Evolutionary conservation across 35 echinoderm and acorn worm species (phyloP).

Genomic region (Apostichopus parvimensis): DNA sequence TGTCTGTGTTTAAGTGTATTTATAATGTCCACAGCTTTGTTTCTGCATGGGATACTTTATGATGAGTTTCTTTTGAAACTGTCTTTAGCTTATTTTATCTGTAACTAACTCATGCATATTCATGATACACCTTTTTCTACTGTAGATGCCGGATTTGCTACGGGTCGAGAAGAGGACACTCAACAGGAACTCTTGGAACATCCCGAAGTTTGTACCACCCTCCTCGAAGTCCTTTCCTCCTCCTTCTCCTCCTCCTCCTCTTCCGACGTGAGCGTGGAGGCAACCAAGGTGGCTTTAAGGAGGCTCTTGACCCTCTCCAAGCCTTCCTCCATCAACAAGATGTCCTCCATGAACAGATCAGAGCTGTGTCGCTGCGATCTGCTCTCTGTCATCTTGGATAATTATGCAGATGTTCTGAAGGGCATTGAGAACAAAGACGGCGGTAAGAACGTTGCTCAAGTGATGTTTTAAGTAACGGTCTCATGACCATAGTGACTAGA

Average conservation of each 20-base stretch:
- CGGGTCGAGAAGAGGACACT: conserved; percentile 20
- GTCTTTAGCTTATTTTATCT: background rate
- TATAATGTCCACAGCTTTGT: no score
- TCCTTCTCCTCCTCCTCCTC: background rate
- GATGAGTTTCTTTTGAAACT: no score
- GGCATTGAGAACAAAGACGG: background rate
- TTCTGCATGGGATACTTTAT: no score
- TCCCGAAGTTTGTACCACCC: conserved; percentile 1
- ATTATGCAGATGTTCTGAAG: conserved; percentile 24
- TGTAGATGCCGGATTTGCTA: background rate
- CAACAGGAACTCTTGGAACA: conserved; percentile 13
- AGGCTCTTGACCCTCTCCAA: conserved; percentile 31
- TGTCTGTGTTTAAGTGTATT: no score
- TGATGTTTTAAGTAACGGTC: no score
- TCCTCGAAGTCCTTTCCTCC: background rate
- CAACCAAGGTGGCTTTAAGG: background rate
- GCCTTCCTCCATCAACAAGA: conserved; percentile 40
- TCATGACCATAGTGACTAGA: no score
- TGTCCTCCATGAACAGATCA: conserved; percentile 14
- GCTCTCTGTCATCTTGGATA: conserved; percentile 39
- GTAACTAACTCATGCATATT: background rate
- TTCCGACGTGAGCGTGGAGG: background rate
- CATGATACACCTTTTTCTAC: background rate
- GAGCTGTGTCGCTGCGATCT: conserved; percentile 14
- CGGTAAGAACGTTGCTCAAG: background rate